Base-by-base conservation (phyloP, 2,113 vertebrate species). In the Sisor rabdophorus region DNA sequence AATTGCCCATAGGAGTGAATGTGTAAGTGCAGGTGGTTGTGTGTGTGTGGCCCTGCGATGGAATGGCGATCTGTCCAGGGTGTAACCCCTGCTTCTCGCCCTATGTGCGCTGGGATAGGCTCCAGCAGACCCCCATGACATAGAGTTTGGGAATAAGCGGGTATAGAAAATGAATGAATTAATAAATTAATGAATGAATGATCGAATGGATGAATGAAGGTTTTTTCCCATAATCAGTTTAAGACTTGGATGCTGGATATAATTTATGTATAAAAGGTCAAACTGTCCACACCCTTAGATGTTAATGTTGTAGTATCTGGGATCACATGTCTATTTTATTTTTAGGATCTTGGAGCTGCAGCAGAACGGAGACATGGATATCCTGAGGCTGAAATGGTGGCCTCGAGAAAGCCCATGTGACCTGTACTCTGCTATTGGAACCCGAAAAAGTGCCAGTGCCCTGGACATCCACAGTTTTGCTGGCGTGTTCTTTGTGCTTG, bases 301-400 rank as follows among this genome's bases (percentile, higher is more conserved):
- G 16, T 8, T 36, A 36, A 36, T 36, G 32, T 36, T 36, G 1
- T 30, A 11, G 19, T 32, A 47, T 36, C 4, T 44, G 17, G 32
- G 17, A 28, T 55, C 26, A 40, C 19, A 48, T 59, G 11, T 68
- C 65, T 69, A 3, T 30, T 52, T 47, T 9, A 12, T 69, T 55
- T 65, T 78, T 82, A 99, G 97, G 93, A 98, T 99, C 85, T 86
- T 99, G 91, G 97, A 99, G 87, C 95, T 99, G 70, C 97, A 99
- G 88, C 97, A 99, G 87, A 99, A 94, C 0, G 97, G 97, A 0
- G 97, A 99, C 85, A 98, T 99, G 94, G 97, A 99, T 69, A 88
- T 98, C 28, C 84, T 99, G 84, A 98, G 96, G 85, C 93, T 98
- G 83, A 99, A 99, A 85, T 99, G 97, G 96, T 99, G 96, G 96